A percentile compares a stretch with the other conserved stretches of the same genome.
These are phyloP conservation scores for Erpetoichthys calabaricus DNA, from an alignment of 2,797 vertebrate species.

Conservation along the genomic window DNA sequence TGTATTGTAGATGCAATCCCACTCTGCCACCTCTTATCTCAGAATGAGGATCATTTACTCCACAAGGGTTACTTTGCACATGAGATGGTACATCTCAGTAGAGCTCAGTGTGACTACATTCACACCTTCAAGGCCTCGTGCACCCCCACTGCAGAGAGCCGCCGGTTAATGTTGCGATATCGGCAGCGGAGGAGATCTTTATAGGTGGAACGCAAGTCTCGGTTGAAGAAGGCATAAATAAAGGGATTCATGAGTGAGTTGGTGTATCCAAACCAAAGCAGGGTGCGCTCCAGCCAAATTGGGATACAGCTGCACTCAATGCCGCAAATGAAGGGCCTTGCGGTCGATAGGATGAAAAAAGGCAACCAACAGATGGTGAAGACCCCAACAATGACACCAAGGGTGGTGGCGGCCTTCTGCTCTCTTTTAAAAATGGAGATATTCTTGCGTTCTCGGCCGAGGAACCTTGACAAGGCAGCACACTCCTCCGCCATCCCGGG, in stretches of 20 bases:
- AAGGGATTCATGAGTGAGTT: slow-evolving; percentile 69
- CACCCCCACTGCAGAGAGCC: slow-evolving; percentile 59
- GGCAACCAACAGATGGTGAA: slow-evolving; percentile 61
- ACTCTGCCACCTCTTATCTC: too few species aligned
- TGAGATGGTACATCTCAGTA: too few species aligned
- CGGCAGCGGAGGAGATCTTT: slow-evolving; percentile 58
- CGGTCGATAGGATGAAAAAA: slow-evolving; percentile 59
- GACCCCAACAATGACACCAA: slow-evolving; percentile 61
- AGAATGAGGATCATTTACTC: too few species aligned
- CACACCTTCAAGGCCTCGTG: slow-evolving; percentile 58
- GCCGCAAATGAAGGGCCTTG: slow-evolving; percentile 62
- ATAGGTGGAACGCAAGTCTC: slow-evolving; percentile 60
- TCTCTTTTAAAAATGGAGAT: slow-evolving; percentile 67
- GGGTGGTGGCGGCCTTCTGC: slow-evolving; percentile 62
- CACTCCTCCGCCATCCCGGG: slow-evolving; percentile 48
- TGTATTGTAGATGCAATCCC: too few species aligned
- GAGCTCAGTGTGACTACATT: neutral
- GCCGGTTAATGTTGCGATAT: slow-evolving; percentile 63
- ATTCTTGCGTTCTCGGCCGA: slow-evolving; percentile 52
- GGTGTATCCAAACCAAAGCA: slow-evolving; percentile 62
- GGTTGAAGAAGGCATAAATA: slow-evolving; percentile 67
- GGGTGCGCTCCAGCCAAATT: slow-evolving; percentile 59
- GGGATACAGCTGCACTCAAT: slow-evolving; percentile 62
- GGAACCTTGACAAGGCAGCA: slow-evolving; percentile 46
- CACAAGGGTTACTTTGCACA: too few species aligned